These are phyloP conservation scores for Omphaloscelis lunosa DNA, from an alignment of 2,888 invertebrate species.

Conservation along the genomic window DNA sequence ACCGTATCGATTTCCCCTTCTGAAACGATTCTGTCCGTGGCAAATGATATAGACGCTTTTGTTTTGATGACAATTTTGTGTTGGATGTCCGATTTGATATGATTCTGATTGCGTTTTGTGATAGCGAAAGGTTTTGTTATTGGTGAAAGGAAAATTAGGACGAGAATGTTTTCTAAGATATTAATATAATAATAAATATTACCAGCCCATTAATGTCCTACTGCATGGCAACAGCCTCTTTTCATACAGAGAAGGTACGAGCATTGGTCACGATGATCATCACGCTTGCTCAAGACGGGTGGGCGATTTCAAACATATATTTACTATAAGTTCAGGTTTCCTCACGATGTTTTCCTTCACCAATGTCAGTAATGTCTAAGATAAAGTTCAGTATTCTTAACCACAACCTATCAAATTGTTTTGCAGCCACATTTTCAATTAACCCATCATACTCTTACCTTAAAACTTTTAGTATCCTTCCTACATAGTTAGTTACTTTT, in stretches of 20 bases:
- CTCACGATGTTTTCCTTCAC: not conserved
- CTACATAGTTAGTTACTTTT: not conserved
- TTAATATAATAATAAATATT: too few species aligned
- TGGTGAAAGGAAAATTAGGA: slow-evolving; percentile 6
- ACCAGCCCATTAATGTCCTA: too few species aligned
- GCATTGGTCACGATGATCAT: too few species aligned
- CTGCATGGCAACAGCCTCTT: too few species aligned
- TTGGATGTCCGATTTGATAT: slow-evolving; percentile 27
- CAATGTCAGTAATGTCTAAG: too few species aligned
- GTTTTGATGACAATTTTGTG: slow-evolving; percentile 46
- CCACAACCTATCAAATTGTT: not conserved
- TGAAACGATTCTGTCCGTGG: slow-evolving; percentile 57
- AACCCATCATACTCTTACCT: too few species aligned
- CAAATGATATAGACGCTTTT: slow-evolving; percentile 59
- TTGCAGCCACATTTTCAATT: not conserved
- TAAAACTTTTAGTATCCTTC: not conserved
- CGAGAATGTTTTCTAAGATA: not conserved
- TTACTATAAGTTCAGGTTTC: not conserved
- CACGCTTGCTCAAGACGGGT: not conserved
- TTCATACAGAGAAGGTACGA: too few species aligned
- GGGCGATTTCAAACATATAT: not conserved
- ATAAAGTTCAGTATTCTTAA: not conserved
- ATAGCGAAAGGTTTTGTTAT: slow-evolving; percentile 16
- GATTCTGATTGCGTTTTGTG: slow-evolving; percentile 38
- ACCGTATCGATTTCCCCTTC: slow-evolving; percentile 67